Base-by-base conservation (phyloP, 2,888 invertebrate genomes). In the Tineola bisselliella region DNA sequence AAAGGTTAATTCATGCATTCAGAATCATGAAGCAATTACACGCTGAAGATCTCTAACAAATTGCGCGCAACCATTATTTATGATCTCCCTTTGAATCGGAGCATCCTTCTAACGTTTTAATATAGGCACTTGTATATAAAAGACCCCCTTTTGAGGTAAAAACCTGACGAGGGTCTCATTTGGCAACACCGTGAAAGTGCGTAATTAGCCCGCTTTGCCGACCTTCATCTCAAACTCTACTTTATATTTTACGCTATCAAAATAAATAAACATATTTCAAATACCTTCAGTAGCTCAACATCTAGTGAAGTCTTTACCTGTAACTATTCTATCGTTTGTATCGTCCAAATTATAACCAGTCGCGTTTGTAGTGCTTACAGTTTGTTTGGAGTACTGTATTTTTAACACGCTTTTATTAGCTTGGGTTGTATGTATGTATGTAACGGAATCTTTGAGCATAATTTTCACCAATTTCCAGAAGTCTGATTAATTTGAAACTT, bases 181-280 rank as follows among this genome's bases (percentile, higher is more conserved):
- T 71, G 72, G 70, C 77, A 81, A 33, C 70, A 69, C 77, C 76
- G 79, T 79, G 73, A 79, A 79, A 79, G 78, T 77, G 68, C 73
- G 77, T 77, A 81, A 81, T 79, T 79, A 78, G 75, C 75, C 73
- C 72, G 72, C 73, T 73, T 75, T 75, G 73, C 73, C 72, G 76
- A 75, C 74, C 78, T 68, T 69, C 70, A 69, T 72, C 74, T 78
- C 75, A 61, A 44, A 25, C 54, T 54, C 54, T 12, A 25, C 5
- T 54, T 54, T 54, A 54, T 18, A 18, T 18, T 54, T 19, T 4
- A 8, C 54, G 54, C 54, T 54, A 11, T 18, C 5, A n/a, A 48
- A 48, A 48, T 13, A 48, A 48, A 48, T 48, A 48, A 48, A 48
- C 48, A 48, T 48, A 15, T 48, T 48, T 38, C 3, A 38, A 12